phyloP scores from a whole-genome alignment of 1,140 invertebrate genomes.

The Maconellicoccus hirsutus region DNA sequence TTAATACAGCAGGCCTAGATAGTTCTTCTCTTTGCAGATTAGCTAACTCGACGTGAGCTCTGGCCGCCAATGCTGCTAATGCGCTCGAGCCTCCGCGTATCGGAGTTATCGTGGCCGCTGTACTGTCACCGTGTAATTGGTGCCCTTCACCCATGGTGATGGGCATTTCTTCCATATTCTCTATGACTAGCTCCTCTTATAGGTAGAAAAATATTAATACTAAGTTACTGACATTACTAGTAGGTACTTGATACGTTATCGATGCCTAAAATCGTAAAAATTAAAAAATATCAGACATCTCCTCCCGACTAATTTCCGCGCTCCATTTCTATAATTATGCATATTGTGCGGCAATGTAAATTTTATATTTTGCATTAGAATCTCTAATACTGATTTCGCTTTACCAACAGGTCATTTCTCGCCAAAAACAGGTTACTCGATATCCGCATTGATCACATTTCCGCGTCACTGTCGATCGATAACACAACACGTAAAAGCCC shows the following conservation, averaged over 20 bases:
- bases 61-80: background rate
- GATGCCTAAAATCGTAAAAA: slow-evolving; percentile 4
- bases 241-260: slow-evolving; percentile 6
- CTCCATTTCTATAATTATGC: background rate
- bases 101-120: background rate
- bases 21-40: slow-evolving; percentile 14
- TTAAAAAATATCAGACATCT: background rate
- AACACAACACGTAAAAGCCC: background rate
- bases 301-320: background rate
- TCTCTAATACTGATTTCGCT: no score
- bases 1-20: slow-evolving; percentile 12
- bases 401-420: background rate
- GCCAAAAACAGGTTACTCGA: background rate
- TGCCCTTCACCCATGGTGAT: slow-evolving; percentile 12
- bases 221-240: slow-evolving; percentile 5
- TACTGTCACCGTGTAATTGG: slow-evolving; percentile 13
- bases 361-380: no score
- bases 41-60: slow-evolving; percentile 12
- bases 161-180: slow-evolving; percentile 15
- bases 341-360: background rate
- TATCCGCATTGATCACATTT: background rate
- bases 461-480: background rate
- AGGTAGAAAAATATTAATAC: background rate
- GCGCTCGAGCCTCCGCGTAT: slow-evolving; percentile 2
- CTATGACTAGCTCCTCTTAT: background rate